Conservation (phyloP, 2,888 invertebrate genomes). For the Drosophila meridiana region DNA sequence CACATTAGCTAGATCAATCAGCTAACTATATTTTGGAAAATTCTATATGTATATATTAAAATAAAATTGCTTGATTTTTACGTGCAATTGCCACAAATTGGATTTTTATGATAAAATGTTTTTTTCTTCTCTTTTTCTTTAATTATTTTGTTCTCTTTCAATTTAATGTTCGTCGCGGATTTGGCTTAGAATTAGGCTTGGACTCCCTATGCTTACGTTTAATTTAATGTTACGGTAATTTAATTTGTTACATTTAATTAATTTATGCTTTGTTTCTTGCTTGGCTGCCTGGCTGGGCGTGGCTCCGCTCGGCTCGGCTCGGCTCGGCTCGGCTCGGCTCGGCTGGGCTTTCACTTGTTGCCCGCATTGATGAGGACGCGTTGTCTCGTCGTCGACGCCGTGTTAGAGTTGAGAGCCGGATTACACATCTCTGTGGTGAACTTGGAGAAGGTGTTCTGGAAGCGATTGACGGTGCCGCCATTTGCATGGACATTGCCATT, state of each 20-base stretch:
- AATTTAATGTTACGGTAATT: constrained; percentile 71
- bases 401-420: constrained; percentile 57
- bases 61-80: background rate
- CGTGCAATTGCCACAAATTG: constrained; percentile 36
- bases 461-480: constrained; percentile 58
- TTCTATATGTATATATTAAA: background rate
- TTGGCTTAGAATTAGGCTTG: constrained; percentile 73
- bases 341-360: constrained; percentile 64
- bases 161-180: constrained; percentile 40
- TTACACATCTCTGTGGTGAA: constrained; percentile 75
- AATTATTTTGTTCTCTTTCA: constrained; percentile 16
- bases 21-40: constrained; percentile 7
- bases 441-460: constrained; percentile 76
- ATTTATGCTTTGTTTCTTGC: constrained; percentile 76
- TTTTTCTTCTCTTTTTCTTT: constrained; percentile 11
- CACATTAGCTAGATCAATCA: constrained; percentile 20
- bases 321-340: constrained; percentile 18
- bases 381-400: constrained; percentile 79
- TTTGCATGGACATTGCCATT: constrained; percentile 71
- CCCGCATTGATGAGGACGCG: constrained; percentile 81
- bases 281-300: constrained; percentile 40
- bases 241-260: constrained; percentile 72
- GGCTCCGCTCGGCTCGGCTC: constrained; percentile 43
- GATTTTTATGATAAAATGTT: constrained; percentile 55
- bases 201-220: constrained; percentile 75